Base-by-base conservation (phyloP, 2,888 invertebrate species). In the Halocaridina rubra region DNA sequence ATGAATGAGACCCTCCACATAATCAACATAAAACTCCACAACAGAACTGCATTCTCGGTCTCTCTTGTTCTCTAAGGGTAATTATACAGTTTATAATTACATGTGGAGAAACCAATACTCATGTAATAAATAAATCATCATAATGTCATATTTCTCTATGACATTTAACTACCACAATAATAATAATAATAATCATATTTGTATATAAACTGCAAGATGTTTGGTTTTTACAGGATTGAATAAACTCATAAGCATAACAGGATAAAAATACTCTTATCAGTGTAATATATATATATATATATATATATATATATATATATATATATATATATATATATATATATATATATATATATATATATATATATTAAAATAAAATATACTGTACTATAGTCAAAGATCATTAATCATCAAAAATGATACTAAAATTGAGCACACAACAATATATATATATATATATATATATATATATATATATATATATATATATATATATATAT, bases 361-460 rank as follows among this genome's bases (percentile, higher is more conserved):
- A 22, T 1, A n/a, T 10, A 22, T 64, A 64, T 22, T 64, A 22
- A 19, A 0, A n/a, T 53, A 53, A n/a, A 53, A 53, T 16, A 53
- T 16, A 13, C 53, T 53, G n/a, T 53, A 53, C 13, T 53, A 53
- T n/a, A 53, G 13, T 16, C 13, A 53, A 53, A n/a, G n/a, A 16
- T 53, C n/a, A n/a, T 46, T 75, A n/a, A 75, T 78, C 22, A 30
- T 57, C 57, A 30, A 24, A 71, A n/a, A 22, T 24, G 29, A 80
- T 59, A 69, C 39, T 22, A 46, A 74, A 32, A 53, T 76, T 32
- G 32, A 29, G 59, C 76, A 76, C 61, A 30, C 76, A 61, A 76
- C 24, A n/a, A 75, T 53, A 39, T 75, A 53, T 53, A n/a, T n/a
- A n/a, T n/a, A n/a, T n/a, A n/a, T n/a, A n/a, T n/a, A n/a, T n/a